phyloP scores from a whole-genome alignment of 2,888 invertebrate genomes.

The Calameuta filiformis region DNA sequence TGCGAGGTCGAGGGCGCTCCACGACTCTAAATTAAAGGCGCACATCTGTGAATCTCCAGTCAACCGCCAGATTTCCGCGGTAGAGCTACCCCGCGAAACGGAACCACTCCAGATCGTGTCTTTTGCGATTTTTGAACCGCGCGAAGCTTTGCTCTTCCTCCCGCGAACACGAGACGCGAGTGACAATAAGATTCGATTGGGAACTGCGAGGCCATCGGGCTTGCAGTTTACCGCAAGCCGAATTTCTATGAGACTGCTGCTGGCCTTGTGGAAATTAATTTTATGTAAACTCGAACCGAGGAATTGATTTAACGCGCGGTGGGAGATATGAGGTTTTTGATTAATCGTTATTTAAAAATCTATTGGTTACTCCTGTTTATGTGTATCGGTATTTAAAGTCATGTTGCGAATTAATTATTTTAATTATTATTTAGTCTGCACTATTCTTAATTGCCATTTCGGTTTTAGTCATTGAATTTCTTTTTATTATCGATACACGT shows the following conservation, averaged over 20 bases:
- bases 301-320: neutral
- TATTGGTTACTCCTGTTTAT: neutral
- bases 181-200: neutral
- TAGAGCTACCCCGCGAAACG: constrained; percentile 12
- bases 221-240: neutral
- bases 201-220: neutral
- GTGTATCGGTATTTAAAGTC: neutral
- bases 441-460: too few relatives aligned
- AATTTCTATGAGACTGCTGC: neutral
- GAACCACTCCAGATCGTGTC: neutral
- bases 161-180: neutral
- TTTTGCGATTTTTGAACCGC: neutral
- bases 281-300: neutral
- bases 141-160: neutral
- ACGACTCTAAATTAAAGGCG: constrained; percentile 63
- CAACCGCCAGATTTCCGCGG: constrained; percentile 58
- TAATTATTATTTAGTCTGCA: too few relatives aligned
- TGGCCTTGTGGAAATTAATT: neutral
- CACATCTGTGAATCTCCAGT: constrained; percentile 61
- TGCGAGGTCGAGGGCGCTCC: constrained; percentile 61
- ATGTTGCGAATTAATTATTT: neutral
- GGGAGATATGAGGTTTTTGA: neutral
- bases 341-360: neutral
- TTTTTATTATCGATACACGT: neutral
- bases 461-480: too few relatives aligned